Conservation (phyloP, 2,113 vertebrate genomes). For the Cyrtonyx montezumae region DNA sequence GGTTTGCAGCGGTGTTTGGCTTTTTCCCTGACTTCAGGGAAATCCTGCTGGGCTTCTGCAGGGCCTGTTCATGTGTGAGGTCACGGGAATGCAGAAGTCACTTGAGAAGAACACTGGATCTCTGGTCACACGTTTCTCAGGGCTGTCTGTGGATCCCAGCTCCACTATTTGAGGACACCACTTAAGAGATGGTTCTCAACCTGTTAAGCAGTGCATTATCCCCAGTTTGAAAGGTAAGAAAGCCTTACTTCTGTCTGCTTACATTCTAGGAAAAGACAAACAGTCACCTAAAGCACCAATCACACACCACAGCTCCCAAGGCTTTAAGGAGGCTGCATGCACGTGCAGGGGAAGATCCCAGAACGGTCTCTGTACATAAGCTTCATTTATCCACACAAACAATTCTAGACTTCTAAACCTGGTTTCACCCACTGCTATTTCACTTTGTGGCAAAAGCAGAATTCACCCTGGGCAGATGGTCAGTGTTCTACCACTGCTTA, state of each 20-base stretch:
- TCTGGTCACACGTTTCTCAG: not conserved
- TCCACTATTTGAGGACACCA: not conserved
- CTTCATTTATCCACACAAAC: not conserved
- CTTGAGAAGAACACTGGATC: not conserved
- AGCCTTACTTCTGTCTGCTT: not conserved
- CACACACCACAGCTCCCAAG: not conserved
- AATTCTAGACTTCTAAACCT: not conserved
- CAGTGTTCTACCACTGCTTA: not conserved
- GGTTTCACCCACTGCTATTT: not conserved
- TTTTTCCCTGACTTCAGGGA: not conserved
- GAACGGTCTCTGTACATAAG: not conserved
- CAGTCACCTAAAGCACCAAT: not conserved
- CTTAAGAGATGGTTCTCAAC: not conserved
- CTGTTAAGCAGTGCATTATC: not conserved
- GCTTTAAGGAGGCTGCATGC: not conserved
- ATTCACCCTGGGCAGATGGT: not conserved
- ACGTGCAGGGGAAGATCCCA: accelerated
- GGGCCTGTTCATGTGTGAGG: not conserved
- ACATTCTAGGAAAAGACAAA: not conserved
- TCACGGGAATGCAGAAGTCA: not conserved
- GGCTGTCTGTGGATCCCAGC: not conserved
- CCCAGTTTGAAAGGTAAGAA: not conserved
- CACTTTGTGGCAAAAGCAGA: not conserved
- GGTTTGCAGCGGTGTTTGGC: not conserved
- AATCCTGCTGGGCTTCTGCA: not conserved